Base-by-base conservation (phyloP, 2,888 invertebrate genomes). In the Drosophila affinis region DNA sequence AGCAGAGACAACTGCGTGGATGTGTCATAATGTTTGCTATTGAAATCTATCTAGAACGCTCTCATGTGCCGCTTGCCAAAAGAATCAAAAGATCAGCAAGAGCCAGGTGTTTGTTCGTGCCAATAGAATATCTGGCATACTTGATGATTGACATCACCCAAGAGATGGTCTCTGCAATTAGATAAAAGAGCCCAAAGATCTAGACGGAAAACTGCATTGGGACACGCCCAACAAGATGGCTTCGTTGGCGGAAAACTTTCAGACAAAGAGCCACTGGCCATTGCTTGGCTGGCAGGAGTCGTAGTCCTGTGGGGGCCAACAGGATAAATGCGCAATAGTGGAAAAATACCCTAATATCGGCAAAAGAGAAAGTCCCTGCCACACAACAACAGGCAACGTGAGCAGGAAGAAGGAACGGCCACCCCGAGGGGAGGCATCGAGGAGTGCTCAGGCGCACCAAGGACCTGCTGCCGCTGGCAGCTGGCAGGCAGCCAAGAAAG, bases 61-160 rank as follows among this genome's bases (percentile, higher is more conserved):
- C 4, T 24, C 57, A 32, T 49, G 46, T 51, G 65, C 12, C n/a
- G 39, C 75, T 59, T 59, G 39, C 39, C 39, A 39, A 72, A 77
- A 74, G 57, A 67, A 64, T 49, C 44, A 52, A 44, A 18, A 57
- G 34, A 61, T 34, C 14, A 39, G 49, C 10, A 46, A 52, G 29
- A 48, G 18, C 27, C 81, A 88, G 81, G 81, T 82, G 81, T 69
- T 51, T 17, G 73, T 39, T 61, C 49, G 45, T 53, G 71, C 60
- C 39, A 72, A 29, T 21, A 21, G 21, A 63, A 64, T 72, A 62
- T 53, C 60, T 74, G 60, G 69, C 79, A 88, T 88, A 62, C 61
- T 75, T 87, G 74, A 76, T 76, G 77, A 63, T 61, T 84, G 84
- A 87, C 85, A 84, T 80, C 81, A 83, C 76, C 78, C 48, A 18